Evolutionary conservation across 2,113 vertebrate genomes (phyloP).

Genomic region (Scomber colias): DNA sequence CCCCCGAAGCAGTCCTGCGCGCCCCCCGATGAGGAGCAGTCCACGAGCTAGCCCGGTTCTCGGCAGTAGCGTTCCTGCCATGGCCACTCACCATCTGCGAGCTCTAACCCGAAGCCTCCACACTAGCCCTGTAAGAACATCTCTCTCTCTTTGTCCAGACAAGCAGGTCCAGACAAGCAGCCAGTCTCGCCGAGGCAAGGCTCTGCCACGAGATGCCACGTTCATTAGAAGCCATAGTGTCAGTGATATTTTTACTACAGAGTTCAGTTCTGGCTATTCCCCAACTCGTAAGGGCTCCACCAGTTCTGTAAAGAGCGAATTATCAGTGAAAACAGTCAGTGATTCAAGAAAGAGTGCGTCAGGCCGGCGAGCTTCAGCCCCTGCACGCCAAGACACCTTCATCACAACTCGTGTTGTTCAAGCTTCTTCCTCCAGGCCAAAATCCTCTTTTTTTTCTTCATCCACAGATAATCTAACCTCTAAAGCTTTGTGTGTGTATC

Average conservation of each 20-base stretch:
- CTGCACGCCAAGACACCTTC: constrained; percentile 78
- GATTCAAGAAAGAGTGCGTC: constrained; percentile 28
- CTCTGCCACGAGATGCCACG: constrained; percentile 74
- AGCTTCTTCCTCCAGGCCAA: constrained; percentile 49
- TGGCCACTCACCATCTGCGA: constrained; percentile 76
- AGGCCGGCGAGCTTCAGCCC: constrained; percentile 54
- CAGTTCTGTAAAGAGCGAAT: constrained; percentile 54
- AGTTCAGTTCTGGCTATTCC: not conserved
- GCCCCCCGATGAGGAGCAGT: constrained; percentile 71
- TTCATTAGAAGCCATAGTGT: constrained; percentile 77
- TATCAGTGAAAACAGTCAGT: constrained; percentile 34
- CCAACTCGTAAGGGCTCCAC: constrained; percentile 38
- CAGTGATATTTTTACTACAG: constrained; percentile 61
- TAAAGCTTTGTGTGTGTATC: constrained; percentile 44
- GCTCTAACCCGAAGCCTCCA: constrained; percentile 81
- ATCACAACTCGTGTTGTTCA: constrained; percentile 66
- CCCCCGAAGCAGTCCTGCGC: constrained; percentile 81
- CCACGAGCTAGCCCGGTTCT: constrained; percentile 77
- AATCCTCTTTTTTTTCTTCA: constrained; percentile 54
- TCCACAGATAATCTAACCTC: constrained; percentile 63
- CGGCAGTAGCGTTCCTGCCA: constrained; percentile 64
- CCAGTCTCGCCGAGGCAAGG: constrained; percentile 38
- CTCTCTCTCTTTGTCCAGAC: constrained; percentile 61
- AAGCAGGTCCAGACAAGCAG: constrained; percentile 22
- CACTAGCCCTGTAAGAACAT: constrained; percentile 84